Percentiles rank a stretch among this genome's conserved stretches.
phyloP scores from a whole-genome alignment of 1,140 invertebrate genomes.

The Danaus melanippus region DNA sequence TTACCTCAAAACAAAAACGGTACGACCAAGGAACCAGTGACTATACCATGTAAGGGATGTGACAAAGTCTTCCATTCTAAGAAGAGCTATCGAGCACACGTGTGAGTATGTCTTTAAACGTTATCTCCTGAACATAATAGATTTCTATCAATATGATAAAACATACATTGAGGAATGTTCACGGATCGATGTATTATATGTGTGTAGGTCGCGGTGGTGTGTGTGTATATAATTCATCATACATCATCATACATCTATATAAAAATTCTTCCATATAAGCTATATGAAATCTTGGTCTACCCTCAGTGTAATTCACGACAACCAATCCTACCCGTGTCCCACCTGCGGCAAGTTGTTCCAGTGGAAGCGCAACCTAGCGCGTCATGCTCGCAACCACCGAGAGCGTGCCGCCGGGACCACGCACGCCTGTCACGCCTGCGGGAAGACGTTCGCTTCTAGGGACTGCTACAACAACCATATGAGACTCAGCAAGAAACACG shows the following conservation, averaged over 20 bases:
- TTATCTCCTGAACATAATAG: background rate
- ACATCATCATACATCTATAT: too few relatives aligned
- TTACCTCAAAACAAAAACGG: too few relatives aligned
- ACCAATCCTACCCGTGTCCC: conserved; percentile 47
- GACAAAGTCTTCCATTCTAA: conserved; percentile 53
- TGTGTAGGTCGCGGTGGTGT: background rate
- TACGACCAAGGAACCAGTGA: conserved; percentile 36
- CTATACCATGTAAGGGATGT: conserved; percentile 53
- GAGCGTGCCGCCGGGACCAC: conserved; percentile 36
- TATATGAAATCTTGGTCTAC: too few relatives aligned
- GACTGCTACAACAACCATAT: conserved; percentile 62
- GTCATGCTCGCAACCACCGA: conserved; percentile 44
- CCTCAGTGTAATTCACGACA: conserved; percentile 53
- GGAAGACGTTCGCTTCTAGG: conserved; percentile 47
- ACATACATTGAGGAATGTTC: too few relatives aligned
- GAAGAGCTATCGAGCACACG: conserved; percentile 57
- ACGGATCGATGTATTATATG: too few relatives aligned
- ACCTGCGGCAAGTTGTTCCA: conserved; percentile 59
- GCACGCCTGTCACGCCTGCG: conserved; percentile 48
- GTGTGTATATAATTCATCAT: background rate
- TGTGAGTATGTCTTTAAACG: conserved; percentile 34
- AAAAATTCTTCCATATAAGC: too few relatives aligned
- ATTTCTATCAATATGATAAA: too few relatives aligned
- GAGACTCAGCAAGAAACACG: conserved; percentile 53
- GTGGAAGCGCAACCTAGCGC: conserved; percentile 56